phyloP scores from a whole-genome alignment of 2,888 invertebrate species.

The Alcis repandata region DNA sequence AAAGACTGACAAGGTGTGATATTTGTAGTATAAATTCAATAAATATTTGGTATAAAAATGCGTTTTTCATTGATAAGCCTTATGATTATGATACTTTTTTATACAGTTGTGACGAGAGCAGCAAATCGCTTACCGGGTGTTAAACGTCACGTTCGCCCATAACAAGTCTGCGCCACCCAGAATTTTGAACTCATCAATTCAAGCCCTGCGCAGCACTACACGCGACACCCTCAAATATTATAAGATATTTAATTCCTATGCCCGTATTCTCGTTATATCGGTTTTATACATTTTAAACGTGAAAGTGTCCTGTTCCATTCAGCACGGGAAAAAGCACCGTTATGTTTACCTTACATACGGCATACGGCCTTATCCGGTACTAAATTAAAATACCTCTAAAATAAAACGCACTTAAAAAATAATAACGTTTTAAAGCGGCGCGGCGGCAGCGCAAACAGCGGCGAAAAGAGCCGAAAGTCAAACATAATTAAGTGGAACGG shows the following conservation, averaged over 20 bases:
- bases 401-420: constrained; percentile 37
- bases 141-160: too few relatives aligned
- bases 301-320: not conserved
- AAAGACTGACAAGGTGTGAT: constrained; percentile 7
- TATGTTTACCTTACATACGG: too few relatives aligned
- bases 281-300: too few relatives aligned
- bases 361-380: not conserved
- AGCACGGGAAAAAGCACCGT: not conserved
- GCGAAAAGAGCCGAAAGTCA: constrained; percentile 63
- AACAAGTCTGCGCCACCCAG: too few relatives aligned
- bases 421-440: constrained; percentile 39
- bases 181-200: too few relatives aligned
- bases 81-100: too few relatives aligned
- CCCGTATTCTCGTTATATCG: too few relatives aligned
- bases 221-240: too few relatives aligned
- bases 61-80: not conserved
- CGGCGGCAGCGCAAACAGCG: constrained; percentile 45
- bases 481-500: constrained; percentile 69
- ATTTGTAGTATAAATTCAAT: not conserved
- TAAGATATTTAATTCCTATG: too few relatives aligned
- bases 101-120: too few relatives aligned
- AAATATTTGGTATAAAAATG: not conserved
- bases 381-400: constrained; percentile 16
- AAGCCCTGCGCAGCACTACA: too few relatives aligned
- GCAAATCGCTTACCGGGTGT: too few relatives aligned